Evolutionary conservation across 1,140 invertebrate genomes (phyloP).

Genomic region (Nasonia vitripennis): DNA sequence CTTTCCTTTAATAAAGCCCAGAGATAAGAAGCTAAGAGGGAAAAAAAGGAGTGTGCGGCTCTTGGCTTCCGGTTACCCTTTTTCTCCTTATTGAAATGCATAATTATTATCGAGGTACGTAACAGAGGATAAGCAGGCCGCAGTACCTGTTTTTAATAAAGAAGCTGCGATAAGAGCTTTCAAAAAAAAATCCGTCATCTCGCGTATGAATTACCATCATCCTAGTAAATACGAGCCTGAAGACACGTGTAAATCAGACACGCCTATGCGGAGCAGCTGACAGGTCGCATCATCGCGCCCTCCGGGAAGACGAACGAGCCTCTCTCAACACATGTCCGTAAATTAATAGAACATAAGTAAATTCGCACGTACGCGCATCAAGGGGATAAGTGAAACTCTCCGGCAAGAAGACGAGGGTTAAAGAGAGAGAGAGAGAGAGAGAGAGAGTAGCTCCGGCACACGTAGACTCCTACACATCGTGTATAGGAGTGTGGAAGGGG

Average conservation of each 20-base stretch:
- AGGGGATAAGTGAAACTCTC: conserved; percentile 34
- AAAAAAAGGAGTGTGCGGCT: background rate
- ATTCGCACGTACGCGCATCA: conserved; percentile 10
- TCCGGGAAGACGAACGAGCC: background rate
- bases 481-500: background rate
- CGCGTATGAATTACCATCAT: background rate
- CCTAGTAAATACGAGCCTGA: background rate
- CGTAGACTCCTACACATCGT: background rate
- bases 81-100: background rate
- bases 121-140: conserved; percentile 25
- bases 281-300: background rate
- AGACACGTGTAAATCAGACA: background rate
- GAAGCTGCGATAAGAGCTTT: conserved; percentile 53
- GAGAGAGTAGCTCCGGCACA: no score
- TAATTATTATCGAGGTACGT: conserved; percentile 27
- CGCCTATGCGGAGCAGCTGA: background rate
- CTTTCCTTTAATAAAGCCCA: conserved; percentile 35
- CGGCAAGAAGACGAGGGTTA: conserved; percentile 46
- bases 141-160: conserved; percentile 71
- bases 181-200: no score
- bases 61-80: background rate
- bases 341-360: conserved; percentile 44
- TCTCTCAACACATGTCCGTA: background rate
- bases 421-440: background rate
- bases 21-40: background rate